Base-by-base conservation (phyloP, 2,888 invertebrate genomes). In the Dicycla oo region DNA sequence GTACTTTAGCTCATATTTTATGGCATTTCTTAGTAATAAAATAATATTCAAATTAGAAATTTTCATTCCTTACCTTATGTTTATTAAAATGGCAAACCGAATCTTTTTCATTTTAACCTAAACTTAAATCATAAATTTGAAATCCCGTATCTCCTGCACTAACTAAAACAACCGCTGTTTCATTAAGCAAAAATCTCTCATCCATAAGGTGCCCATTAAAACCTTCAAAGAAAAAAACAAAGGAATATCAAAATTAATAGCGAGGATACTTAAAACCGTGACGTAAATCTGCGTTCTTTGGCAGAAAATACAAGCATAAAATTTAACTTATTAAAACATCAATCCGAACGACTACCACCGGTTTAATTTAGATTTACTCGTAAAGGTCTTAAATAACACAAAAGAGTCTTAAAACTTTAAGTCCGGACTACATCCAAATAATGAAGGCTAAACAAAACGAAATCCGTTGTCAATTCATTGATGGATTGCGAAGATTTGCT, bases 401-500 rank as follows among this genome's bases (percentile, higher is more conserved):
- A 68, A 76, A 81, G 40, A 69, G 62, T 15, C 43, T 67, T 71
- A 47, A 80, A 81, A 53, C 71, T 64, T 43, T 38, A 61, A 81
- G 20, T 54, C 60, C 47, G 34, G 60, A 23, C 40, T 61, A 61
- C 65, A 58, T 63, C 56, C 47, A 53, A 65, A 82, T 82, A 81
- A 82, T 82, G 68, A 74, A 66, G 23, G 15, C 73, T 23, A 23
- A 43, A 69, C 43, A 67, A 54, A 78, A 63, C 23, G 30, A 69
- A 68, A 78, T 65, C 73, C 64, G 23, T 51, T 64, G 82, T 78
- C 82, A 82, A 82, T 81, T 78, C 26, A 40, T 53, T 80, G 78
- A 82, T 78, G 69, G 73, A 78, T 82, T 67, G 30, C 23, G 51
- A 53, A 47, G 34, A 81, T 73, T 81, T 30, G 13, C 49, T 69